Evolutionary conservation across 2,797 vertebrate genomes (phyloP).

Genomic region (Ctenosaura bakeri): DNA sequence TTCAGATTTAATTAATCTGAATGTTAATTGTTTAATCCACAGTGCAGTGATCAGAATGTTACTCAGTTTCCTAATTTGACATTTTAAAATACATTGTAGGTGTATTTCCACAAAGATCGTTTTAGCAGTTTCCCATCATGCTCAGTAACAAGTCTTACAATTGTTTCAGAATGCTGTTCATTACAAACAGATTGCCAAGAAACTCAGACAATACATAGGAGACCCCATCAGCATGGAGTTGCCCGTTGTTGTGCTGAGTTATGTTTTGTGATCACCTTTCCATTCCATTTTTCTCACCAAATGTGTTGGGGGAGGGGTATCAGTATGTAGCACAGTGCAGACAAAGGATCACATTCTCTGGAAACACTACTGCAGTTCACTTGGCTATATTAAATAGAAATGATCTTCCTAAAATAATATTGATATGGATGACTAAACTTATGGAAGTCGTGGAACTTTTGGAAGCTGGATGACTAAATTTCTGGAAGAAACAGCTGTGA

Average conservation of each 20-base stretch:
- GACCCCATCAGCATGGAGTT: not conserved
- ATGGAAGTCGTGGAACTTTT: too few relatives aligned
- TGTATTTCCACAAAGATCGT: conserved; percentile 23
- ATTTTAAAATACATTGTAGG: conserved; percentile 10
- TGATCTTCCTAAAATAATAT: not conserved
- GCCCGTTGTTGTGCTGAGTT: not conserved
- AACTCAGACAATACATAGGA: not conserved
- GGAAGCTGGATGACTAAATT: not conserved
- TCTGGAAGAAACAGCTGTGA: not conserved
- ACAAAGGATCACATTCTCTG: not conserved
- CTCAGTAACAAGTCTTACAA: not conserved
- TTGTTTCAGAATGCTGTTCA: not conserved
- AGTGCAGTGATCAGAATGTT: not conserved
- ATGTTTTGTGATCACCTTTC: not conserved
- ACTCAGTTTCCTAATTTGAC: not conserved
- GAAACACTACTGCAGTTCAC: not conserved
- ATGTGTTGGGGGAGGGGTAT: too few relatives aligned
- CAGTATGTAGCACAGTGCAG: not conserved
- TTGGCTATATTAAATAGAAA: not conserved
- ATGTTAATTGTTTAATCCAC: not conserved
- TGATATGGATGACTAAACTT: not conserved
- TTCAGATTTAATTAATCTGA: conserved; percentile 44
- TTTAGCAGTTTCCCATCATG: conserved; percentile 2
- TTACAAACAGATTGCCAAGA: not conserved
- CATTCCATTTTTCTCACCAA: not conserved